These are phyloP conservation scores for Vidua chalybeata DNA, from an alignment of 2,113 vertebrate species.

Conservation along the genomic window DNA sequence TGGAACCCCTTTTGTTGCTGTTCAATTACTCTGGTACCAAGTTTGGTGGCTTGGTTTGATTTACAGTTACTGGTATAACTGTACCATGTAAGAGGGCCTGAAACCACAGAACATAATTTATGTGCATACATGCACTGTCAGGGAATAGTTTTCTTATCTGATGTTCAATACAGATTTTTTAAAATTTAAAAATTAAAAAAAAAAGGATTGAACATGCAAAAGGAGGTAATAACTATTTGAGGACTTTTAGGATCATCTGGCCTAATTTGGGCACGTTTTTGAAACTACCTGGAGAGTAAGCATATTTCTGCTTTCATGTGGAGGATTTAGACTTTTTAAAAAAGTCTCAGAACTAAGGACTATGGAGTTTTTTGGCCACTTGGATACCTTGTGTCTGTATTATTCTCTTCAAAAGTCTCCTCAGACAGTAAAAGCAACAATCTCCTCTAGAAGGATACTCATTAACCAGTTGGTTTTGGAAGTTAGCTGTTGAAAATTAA, in stretches of 20 bases:
- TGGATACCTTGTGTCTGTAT: neutral
- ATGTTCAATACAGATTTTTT: neutral
- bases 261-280: neutral
- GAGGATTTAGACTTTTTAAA: neutral
- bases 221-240: neutral
- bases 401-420: neutral
- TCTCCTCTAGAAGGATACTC: neutral
- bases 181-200: neutral
- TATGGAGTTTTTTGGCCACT: neutral
- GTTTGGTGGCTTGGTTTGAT: neutral
- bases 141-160: neutral
- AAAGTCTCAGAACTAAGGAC: neutral
- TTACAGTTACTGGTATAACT: neutral
- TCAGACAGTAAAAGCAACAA: neutral
- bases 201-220: neutral
- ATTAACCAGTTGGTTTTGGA: slow-evolving; percentile 39
- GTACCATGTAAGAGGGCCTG: neutral
- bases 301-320: neutral
- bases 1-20: neutral
- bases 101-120: neutral
- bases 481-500: slow-evolving; percentile 47
- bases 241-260: neutral
- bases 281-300: neutral
- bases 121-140: neutral
- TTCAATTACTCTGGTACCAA: neutral